Evolutionary conservation across 2,113 vertebrate genomes (phyloP).

Genomic region (Alligator mississippiensis): DNA sequence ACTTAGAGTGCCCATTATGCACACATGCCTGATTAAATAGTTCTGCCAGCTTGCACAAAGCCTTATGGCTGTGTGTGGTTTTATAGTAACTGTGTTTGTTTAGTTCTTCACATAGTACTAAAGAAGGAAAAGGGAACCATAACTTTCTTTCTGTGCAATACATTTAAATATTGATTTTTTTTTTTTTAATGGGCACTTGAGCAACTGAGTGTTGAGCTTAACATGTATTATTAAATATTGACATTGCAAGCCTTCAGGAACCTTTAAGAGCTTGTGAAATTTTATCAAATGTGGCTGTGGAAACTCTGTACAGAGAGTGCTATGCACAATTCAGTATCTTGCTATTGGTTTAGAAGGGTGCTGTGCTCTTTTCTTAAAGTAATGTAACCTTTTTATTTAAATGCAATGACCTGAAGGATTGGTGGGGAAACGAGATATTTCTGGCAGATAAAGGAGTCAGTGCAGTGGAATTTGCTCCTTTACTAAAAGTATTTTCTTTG

Average conservation of each 20-base stretch:
- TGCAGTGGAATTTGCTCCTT: background rate
- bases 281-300: background rate
- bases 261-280: background rate
- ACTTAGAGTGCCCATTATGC: background rate
- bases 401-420: background rate
- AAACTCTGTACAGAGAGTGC: background rate
- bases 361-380: background rate
- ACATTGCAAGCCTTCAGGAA: background rate
- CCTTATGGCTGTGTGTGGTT: background rate
- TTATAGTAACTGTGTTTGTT: background rate
- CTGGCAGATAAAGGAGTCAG: background rate
- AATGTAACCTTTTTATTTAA: background rate
- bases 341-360: background rate
- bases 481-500: background rate
- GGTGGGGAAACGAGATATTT: background rate
- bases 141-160: background rate
- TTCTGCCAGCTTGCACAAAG: background rate
- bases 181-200: background rate
- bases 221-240: background rate
- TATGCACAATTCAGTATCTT: background rate
- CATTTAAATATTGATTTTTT: background rate
- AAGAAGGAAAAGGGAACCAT: background rate
- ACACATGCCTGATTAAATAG: background rate
- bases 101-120: background rate
- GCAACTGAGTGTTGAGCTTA: conserved; percentile 6